Conservation (phyloP, 2,113 vertebrate genomes). For the Xiphophorus hellerii region DNA sequence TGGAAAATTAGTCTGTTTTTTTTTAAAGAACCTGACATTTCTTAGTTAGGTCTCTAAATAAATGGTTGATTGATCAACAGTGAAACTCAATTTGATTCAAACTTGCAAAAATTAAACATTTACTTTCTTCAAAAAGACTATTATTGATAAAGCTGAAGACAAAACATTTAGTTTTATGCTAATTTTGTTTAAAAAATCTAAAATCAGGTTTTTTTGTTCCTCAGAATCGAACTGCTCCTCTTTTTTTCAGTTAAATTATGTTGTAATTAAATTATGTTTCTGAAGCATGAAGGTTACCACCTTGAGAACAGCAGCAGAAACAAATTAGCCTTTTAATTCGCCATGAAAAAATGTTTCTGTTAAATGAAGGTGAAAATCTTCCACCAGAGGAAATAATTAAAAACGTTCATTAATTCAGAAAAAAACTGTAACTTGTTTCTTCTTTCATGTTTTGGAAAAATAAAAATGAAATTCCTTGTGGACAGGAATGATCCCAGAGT, state of each 20-base stretch:
- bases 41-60: not conserved
- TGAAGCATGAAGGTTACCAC: not conserved
- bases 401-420: not conserved
- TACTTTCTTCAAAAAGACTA: not conserved
- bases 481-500: slow-evolving; percentile 67
- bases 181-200: not conserved
- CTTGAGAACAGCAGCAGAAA: not conserved
- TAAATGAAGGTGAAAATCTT: slow-evolving; percentile 1
- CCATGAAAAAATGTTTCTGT: not conserved
- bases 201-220: not conserved
- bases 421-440: not conserved
- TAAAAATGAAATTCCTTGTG: slow-evolving; percentile 3
- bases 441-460: not conserved
- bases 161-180: not conserved
- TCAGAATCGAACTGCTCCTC: not conserved
- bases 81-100: not conserved
- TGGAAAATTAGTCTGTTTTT: not conserved
- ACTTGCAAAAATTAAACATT: not conserved
- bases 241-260: not conserved
- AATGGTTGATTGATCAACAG: not conserved
- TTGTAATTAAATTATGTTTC: slow-evolving; percentile 4
- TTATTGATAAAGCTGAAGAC: not conserved
- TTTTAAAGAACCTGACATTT: not conserved
- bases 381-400: not conserved
- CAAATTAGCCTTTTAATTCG: not conserved